Base-by-base conservation (phyloP, 2,888 invertebrate genomes). In the Mesorhabditis spiculigera region DNA sequence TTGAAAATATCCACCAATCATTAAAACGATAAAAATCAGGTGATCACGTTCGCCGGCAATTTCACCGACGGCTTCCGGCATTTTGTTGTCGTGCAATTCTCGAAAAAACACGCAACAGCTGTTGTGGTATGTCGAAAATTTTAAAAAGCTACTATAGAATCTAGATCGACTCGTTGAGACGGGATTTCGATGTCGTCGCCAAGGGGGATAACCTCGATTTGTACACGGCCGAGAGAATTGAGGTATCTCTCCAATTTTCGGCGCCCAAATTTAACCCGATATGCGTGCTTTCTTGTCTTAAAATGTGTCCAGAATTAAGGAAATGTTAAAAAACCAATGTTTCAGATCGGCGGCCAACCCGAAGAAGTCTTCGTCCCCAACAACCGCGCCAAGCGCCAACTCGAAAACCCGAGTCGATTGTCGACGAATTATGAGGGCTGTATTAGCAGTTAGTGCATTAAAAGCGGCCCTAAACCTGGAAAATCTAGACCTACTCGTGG, bases 11-110 rank as follows among this genome's bases (percentile, higher is more conserved):
- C 43, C 45, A 65, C n/a, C 43, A n/a, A 65, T 28, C n/a, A 16
- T 16, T 43, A 8, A 66, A 42, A 43, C 42, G 5, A 8, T 13
- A 42, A 44, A 45, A 13, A 44, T 8, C 45, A 77, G 67, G 75
- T 76, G 13, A 65, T 73, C 8, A 78, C 75, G 41, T 78, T 82
- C 71, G 69, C 71, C 44, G 80, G 79, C 8, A 78, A 80, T 64
- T 83, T 81, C 66, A 68, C 78, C 6, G 81, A 83, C 70, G 82
- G 80, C 5, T 78, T 73, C 66, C 73, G 82, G 4, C 82, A 83
- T 71, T 81, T 81, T 67, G 72, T 82, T 16, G 79, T 81, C n/a
- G 73, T 72, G 4, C 75, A 75, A 42, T 81, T 80, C 45, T 71
- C 69, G 58, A 69, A 66, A 50, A 67, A 70, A 4, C 58, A 62